Base-by-base conservation (phyloP, 2,113 vertebrate genomes). In the Gnathonemus longibarbis region DNA sequence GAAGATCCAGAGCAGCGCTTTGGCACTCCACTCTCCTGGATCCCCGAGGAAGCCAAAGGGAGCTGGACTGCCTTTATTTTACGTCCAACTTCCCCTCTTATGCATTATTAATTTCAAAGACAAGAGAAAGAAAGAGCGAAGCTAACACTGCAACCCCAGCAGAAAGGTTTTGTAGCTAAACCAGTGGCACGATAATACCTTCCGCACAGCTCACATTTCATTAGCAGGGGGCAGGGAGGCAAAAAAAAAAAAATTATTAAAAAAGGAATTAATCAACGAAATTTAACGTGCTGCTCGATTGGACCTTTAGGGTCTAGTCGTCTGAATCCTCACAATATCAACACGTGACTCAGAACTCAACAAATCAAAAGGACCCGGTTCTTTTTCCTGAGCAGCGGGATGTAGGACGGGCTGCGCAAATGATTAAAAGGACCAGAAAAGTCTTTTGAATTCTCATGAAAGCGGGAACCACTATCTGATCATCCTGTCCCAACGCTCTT, bases 341-440 rank as follows among this genome's bases (percentile, higher is more conserved):
- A 53, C 42, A 84, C 56, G 56, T 27, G 80, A 89, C 45, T 86
- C 85, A 92, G 89, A 95, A 94, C 91, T 90, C 92, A 89, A 89
- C 90, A 93, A 95, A 96, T 96, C 95, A 95, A 96, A 96, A 94
- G 92, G 92, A 93, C 91, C 95, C 95, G 94, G 3, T 70, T 70
- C 62, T 31, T 31, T 80, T 80, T 80, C 15, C 35, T 95, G 31
- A 42, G 74, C 74, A 80, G 74, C 74, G 94, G 95, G 94, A 94
- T 92, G 91, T 91, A 90, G 91, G 94, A 94, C 94, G 93, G 95
- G 95, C 93, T 92, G 92, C 94, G 94, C 94, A 94, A 95, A 95
- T 96, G 95, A 96, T 96, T 96, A 96, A 93, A 96, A 95, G 94
- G 94, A 95, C 93, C 89, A 91, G 93, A 87, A 92, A 92, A 94